Base-by-base conservation (phyloP, 2,888 invertebrate genomes). In the Drosophila glabriapex region DNA sequence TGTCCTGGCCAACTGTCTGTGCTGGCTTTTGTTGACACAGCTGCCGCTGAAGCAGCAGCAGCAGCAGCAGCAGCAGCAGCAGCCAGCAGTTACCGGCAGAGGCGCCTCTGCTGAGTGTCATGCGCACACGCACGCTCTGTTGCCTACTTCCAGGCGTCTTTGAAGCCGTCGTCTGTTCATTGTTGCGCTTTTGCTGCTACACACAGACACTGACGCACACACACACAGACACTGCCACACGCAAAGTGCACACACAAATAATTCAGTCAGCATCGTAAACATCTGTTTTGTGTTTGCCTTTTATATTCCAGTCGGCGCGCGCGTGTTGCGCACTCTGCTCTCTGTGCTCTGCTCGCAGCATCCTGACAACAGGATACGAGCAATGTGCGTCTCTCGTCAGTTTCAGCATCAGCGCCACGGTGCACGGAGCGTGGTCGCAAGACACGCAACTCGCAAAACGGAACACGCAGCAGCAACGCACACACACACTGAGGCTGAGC, bases 341-440 rank as follows among this genome's bases (percentile, higher is more conserved):
- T 46, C 22, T 46, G 46, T 14, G 46, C 50, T 31, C 60, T 65
- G 69, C 46, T 43, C 39, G 31, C 61, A 66, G 75, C 76, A 71
- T 78, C 79, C 71, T 78, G 67, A 65, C 65, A 71, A 70, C 56
- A 43, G 54, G 50, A 52, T 65, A 39, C 62, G 65, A 55, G 46
- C 53, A 55, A 50, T 58, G 49, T 61, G 62, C 61, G 72, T 63
- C 59, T 54, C 60, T 62, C 41, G 29, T 59, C 76, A 88, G 91
- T 88, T 91, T 89, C 88, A 88, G 91, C 87, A 84, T 87, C 89
- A 91, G 76, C 85, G 88, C 74, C 85, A 77, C 66, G 69, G 82
- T 74, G 84, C 75, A 89, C 72, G 87, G 86, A 90, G 83, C 85
- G 68, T 67, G 66, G 39, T 73, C 54, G 56, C 56, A 56, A 56